Evolutionary conservation across 2,888 invertebrate species (phyloP).

Genomic region (Listrodromus nycthemerus): DNA sequence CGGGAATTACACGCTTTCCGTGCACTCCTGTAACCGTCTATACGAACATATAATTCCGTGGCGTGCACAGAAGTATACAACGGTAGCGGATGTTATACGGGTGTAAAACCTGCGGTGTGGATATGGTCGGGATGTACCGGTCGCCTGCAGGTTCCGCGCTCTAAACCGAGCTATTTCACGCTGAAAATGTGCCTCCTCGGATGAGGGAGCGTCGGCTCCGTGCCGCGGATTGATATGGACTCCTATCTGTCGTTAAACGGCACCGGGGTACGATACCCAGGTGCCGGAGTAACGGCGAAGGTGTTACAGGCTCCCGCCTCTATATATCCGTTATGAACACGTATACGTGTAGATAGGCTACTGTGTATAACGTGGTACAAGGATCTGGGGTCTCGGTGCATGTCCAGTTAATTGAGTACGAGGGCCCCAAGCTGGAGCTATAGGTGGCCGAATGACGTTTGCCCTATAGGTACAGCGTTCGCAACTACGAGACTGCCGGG

Average conservation of each 20-base stretch:
- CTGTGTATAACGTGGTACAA: not conserved
- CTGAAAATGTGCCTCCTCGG: slow-evolving; percentile 73
- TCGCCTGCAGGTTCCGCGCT: slow-evolving; percentile 19
- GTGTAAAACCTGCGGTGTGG: slow-evolving; percentile 73
- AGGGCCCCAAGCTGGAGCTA: slow-evolving; percentile 44
- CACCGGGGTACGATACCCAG: slow-evolving; percentile 26
- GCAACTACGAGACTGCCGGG: slow-evolving; percentile 39
- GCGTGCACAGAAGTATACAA: not conserved
- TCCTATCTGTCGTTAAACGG: slow-evolving; percentile 61
- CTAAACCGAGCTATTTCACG: slow-evolving; percentile 71
- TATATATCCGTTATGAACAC: slow-evolving; percentile 13
- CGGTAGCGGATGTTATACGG: slow-evolving; percentile 65
- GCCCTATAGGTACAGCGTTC: slow-evolving; percentile 34
- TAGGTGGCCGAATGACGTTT: slow-evolving; percentile 43
- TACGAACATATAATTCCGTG: not conserved
- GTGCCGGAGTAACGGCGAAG: slow-evolving; percentile 48
- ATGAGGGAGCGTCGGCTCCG: slow-evolving; percentile 69
- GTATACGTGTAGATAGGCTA: slow-evolving; percentile 1
- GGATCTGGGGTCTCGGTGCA: slow-evolving; percentile 73
- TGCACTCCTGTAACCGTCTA: not conserved
- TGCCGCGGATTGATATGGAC: slow-evolving; percentile 55
- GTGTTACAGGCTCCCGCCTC: slow-evolving; percentile 42
- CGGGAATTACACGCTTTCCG: slow-evolving; percentile 76
- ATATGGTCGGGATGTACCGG: slow-evolving; percentile 20
- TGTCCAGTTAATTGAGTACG: slow-evolving; percentile 79